Conservation (phyloP, 2,113 vertebrate genomes). For the Isichthys henryi region DNA sequence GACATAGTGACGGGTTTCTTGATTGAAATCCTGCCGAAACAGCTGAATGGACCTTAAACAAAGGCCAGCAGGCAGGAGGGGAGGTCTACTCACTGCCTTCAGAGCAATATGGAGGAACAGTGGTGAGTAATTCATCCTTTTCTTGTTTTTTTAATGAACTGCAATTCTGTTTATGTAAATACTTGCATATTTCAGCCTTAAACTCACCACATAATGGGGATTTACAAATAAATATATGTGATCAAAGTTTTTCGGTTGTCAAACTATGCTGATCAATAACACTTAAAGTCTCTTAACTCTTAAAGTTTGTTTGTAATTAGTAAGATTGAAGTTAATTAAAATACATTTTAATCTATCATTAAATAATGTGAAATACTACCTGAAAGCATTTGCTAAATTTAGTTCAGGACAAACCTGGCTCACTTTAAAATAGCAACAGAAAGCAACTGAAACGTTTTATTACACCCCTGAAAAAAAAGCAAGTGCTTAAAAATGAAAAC, state of each 20-base stretch:
- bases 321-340: not conserved
- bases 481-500: not conserved
- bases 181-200: not conserved
- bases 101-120: not conserved
- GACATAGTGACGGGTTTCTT: not conserved
- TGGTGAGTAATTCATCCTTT: not conserved
- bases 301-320: not conserved
- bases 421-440: not conserved
- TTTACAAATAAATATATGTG: not conserved
- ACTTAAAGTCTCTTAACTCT: not conserved
- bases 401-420: not conserved
- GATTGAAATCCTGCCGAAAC: not conserved
- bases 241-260: not conserved
- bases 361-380: not conserved
- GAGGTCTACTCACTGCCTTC: not conserved
- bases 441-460: not conserved
- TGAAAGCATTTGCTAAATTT: not conserved
- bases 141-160: not conserved
- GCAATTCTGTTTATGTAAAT: not conserved
- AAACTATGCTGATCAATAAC: not conserved
- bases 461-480: not conserved
- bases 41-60: not conserved
- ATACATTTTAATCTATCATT: not conserved
- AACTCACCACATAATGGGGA: not conserved
- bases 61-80: not conserved